phyloP scores from a whole-genome alignment of 2,113 vertebrate species.

The Physeter macrocephalus region DNA sequence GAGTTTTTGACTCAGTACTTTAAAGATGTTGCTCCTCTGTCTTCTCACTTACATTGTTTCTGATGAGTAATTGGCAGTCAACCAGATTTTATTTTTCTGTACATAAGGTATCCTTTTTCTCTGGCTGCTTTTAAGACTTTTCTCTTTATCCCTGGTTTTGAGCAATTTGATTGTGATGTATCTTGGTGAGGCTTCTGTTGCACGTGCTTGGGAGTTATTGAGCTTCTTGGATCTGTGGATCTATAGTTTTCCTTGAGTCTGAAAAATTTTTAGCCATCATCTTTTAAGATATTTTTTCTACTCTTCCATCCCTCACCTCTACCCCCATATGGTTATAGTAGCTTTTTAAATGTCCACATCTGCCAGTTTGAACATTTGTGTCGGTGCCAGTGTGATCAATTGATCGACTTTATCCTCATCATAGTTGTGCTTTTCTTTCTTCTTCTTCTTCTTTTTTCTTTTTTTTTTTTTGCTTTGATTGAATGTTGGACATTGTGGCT shows the following conservation, averaged over 20 bases:
- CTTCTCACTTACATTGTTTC: neutral
- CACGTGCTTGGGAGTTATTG: neutral
- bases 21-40: neutral
- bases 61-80: neutral
- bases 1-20: neutral
- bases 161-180: neutral
- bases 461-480: neutral
- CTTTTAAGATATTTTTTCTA: neutral
- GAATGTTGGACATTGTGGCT: neutral
- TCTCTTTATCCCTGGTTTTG: neutral
- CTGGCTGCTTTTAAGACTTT: neutral
- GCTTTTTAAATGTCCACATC: neutral
- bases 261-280: neutral
- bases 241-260: neutral
- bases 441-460: neutral
- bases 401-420: neutral
- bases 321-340: neutral
- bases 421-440: neutral
- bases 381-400: neutral
- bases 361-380: neutral
- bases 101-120: neutral
- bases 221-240: neutral
- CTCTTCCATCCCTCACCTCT: too few relatives aligned
- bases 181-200: neutral
- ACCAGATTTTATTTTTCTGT: neutral